These are phyloP conservation scores for Lasioglossum pauxillum DNA, from an alignment of 2,888 invertebrate species.

Conservation along the genomic window DNA sequence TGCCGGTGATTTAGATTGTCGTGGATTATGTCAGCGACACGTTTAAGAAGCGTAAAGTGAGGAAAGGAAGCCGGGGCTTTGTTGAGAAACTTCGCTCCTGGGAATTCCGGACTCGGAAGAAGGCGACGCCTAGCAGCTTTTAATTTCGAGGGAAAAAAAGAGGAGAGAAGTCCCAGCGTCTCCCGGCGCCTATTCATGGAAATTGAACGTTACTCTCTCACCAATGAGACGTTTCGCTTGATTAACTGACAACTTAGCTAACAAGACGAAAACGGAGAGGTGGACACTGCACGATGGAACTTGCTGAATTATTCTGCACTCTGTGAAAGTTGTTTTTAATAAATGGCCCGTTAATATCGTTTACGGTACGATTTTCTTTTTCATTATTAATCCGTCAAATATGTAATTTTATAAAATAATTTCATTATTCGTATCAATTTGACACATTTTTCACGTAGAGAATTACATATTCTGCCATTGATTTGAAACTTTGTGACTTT, in stretches of 20 bases:
- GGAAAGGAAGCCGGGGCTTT: constrained; percentile 46
- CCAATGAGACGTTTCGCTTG: constrained; percentile 41
- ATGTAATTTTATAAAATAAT: too few relatives aligned
- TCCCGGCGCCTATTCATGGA: constrained; percentile 54
- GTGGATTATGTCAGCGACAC: constrained; percentile 41
- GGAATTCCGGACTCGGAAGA: constrained; percentile 39
- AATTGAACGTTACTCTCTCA: constrained; percentile 54
- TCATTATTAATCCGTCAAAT: neutral
- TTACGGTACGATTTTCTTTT: neutral
- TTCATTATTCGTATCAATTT: too few relatives aligned
- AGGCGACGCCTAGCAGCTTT: constrained; percentile 50
- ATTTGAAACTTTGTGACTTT: too few relatives aligned
- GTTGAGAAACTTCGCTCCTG: constrained; percentile 50
- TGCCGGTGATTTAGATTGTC: constrained; percentile 37
- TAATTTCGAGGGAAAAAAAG: constrained; percentile 49
- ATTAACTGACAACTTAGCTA: constrained; percentile 33
- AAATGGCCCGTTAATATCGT: neutral
- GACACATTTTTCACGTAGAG: too few relatives aligned
- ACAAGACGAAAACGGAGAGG: constrained; percentile 20
- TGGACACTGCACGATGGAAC: neutral
- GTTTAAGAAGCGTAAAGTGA: constrained; percentile 37
- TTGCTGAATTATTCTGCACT: neutral
- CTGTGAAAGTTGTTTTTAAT: neutral
- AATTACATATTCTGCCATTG: too few relatives aligned
- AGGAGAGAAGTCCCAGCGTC: constrained; percentile 33